These are phyloP conservation scores for Procavia capensis DNA, from an alignment of 2,113 vertebrate genomes.

Conservation along the genomic window DNA sequence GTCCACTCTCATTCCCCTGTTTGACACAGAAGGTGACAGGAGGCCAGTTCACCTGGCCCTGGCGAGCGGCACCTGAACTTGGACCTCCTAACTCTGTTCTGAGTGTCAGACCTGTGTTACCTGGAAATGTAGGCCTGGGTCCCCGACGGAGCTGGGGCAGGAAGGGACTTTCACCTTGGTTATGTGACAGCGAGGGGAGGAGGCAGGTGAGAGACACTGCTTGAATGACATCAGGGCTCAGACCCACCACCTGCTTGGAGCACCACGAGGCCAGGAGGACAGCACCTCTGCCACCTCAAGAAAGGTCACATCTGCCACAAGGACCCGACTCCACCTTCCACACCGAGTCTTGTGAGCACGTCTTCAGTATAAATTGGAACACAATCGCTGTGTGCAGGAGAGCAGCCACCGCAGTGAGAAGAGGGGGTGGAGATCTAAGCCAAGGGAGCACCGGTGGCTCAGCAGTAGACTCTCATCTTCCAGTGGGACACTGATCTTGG, in stretches of 20 bases:
- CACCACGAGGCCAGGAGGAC: accelerated
- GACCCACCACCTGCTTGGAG: accelerated
- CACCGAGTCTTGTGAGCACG: not conserved
- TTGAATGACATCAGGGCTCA: not conserved
- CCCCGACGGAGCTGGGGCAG: too few relatives aligned
- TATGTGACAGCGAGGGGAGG: not conserved
- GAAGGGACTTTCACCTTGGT: accelerated
- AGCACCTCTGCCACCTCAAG: not conserved
- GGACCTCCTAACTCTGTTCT: accelerated
- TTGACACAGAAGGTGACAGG: not conserved
- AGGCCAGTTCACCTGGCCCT: too few relatives aligned
- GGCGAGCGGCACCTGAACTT: too few relatives aligned
- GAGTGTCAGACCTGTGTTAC: not conserved
- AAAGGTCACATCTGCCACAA: not conserved
- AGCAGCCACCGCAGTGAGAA: not conserved
- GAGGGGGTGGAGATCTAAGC: accelerated
- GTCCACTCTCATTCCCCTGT: not conserved
- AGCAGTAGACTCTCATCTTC: too few relatives aligned
- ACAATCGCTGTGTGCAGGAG: accelerated
- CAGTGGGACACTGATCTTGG: too few relatives aligned
- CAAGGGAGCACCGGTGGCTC: too few relatives aligned
- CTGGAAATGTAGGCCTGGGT: too few relatives aligned
- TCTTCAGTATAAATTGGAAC: accelerated
- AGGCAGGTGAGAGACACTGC: not conserved
- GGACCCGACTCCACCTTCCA: accelerated